These are phyloP conservation scores for Thunnus thynnus DNA, from an alignment of 2,113 vertebrate genomes.

Conservation along the genomic window DNA sequence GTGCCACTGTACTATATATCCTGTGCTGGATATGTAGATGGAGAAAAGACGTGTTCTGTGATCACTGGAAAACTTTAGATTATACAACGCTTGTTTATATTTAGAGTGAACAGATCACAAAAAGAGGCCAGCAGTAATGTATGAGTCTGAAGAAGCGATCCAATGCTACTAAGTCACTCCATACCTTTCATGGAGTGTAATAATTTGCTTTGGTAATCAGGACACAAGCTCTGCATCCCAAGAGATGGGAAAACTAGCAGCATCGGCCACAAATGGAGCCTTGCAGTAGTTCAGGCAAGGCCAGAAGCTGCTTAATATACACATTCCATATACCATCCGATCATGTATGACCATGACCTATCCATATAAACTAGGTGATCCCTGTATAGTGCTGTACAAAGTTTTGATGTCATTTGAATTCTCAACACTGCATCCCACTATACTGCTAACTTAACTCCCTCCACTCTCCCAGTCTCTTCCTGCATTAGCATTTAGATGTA, in stretches of 20 bases:
- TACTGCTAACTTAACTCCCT: conserved; percentile 2
- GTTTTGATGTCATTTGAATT: conserved; percentile 17
- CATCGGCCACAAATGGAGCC: not conserved
- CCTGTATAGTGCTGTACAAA: not conserved
- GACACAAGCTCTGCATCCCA: not conserved
- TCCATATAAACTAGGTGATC: not conserved
- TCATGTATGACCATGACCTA: not conserved
- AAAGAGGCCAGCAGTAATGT: too few species aligned
- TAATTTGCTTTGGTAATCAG: not conserved
- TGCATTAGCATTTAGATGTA: conserved; percentile 71
- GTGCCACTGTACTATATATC: too few species aligned
- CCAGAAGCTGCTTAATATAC: not conserved
- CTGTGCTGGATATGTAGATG: too few species aligned
- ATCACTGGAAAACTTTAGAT: too few species aligned
- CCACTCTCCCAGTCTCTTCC: not conserved
- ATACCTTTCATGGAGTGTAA: not conserved
- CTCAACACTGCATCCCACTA: conserved; percentile 7
- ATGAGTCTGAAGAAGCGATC: too few species aligned
- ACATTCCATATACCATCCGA: conserved; percentile 3
- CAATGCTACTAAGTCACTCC: too few species aligned
- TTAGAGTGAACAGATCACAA: too few species aligned
- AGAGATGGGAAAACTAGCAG: not conserved
- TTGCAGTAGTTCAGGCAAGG: not conserved
- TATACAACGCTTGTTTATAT: too few species aligned
- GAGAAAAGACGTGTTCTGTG: too few species aligned